Percentiles rank a stretch among this genome's conserved stretches.
Evolutionary conservation across 2,797 vertebrate species (phyloP).

Genomic region (Semaprochilodus insignis): DNA sequence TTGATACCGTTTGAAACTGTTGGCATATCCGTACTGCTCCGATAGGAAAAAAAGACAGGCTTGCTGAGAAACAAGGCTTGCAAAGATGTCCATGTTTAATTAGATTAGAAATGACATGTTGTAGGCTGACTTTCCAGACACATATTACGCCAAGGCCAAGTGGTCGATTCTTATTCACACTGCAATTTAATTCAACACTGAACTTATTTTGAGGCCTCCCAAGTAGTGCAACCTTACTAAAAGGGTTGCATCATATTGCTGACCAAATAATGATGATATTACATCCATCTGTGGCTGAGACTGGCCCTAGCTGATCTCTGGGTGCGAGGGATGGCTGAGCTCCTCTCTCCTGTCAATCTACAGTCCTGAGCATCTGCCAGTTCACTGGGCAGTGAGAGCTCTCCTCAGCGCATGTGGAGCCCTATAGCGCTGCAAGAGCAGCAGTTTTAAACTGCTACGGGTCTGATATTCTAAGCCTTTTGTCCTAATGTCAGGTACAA

Average conservation of each 20-base stretch:
- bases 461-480: too few species aligned
- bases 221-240: not conserved
- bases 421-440: not conserved
- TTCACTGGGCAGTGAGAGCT: not conserved
- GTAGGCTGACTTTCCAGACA: constrained; percentile 10
- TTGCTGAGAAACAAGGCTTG: not conserved
- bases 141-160: not conserved
- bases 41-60: not conserved
- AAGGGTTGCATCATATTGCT: constrained; percentile 2
- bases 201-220: not conserved
- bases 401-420: not conserved
- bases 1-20: too few species aligned
- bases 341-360: not conserved
- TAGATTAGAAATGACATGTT: constrained; percentile 5
- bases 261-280: not conserved
- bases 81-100: constrained; percentile 6
- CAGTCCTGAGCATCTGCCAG: not conserved
- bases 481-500: too few species aligned
- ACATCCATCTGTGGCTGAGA: not conserved
- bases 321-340: not conserved
- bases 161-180: not conserved
- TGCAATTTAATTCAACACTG: constrained; percentile 2
- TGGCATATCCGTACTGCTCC: too few species aligned
- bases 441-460: not conserved
- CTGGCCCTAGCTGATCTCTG: not conserved